Conservation (phyloP, 2,113 vertebrate species). For the Zosterops lateralis region DNA sequence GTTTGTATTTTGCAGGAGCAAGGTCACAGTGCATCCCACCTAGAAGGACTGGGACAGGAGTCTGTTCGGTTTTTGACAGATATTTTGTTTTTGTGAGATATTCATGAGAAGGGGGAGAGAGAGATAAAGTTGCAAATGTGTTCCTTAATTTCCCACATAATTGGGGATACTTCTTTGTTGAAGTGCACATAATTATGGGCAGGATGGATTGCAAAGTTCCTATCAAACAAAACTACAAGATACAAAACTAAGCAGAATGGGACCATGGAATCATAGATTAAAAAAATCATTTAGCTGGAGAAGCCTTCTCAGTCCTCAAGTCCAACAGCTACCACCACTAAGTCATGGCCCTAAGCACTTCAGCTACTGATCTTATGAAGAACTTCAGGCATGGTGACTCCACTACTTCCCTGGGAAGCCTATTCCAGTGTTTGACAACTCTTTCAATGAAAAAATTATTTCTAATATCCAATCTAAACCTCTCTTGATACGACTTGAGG, state of each 20-base stretch:
- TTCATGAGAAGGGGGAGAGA: background rate
- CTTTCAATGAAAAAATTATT: background rate
- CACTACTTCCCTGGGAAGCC: background rate
- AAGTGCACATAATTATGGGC: accelerated
- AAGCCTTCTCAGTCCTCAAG: background rate
- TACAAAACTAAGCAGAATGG: background rate
- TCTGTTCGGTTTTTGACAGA: background rate
- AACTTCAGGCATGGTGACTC: background rate
- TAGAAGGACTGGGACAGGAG: background rate
- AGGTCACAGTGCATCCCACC: background rate
- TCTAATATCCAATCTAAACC: background rate
- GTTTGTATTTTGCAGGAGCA: background rate
- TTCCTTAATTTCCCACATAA: background rate
- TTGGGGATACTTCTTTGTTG: background rate
- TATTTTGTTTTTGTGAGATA: background rate
- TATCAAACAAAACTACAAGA: background rate
- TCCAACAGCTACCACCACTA: background rate
- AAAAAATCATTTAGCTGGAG: background rate
- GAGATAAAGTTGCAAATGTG: accelerated
- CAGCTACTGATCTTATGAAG: background rate
- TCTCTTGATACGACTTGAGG: background rate
- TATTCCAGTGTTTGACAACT: background rate
- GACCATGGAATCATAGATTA: background rate
- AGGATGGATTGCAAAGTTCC: background rate
- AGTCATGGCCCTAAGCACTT: background rate